Evolutionary conservation across 1,140 invertebrate genomes (phyloP), one percentile per base, ranked within the genome.

Genomic region (Hetaerina americana): DNA sequence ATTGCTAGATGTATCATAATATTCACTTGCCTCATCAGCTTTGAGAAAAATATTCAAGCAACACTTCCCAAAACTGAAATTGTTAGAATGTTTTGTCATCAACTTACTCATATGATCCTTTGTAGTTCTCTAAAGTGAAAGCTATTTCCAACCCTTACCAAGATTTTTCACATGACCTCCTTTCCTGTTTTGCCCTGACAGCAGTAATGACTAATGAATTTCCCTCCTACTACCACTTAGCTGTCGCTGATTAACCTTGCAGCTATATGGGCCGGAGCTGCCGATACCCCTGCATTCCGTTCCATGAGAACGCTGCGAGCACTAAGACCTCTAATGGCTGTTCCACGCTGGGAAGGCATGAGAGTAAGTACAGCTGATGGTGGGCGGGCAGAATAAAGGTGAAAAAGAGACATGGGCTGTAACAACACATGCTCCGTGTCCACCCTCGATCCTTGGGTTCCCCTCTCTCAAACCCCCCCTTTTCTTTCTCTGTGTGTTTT

Each of bases 291-390:
- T 78, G 92, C 92, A 76, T 94, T 97, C 84, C 90, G 92, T 81
- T 94, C 93, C 75, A 93, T 96, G 91, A 87, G 94, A 82, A 97
- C 94, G 67, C 86, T 97, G 76, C 87, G 94, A 78, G 94, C 94
- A 69, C 85, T 97, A 78, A 87, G 94, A 78, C 94, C 94, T 74
- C 87, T 96, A 73, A 86, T 94, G 80, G 94, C 94, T 73, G 92
- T 97, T 74, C 96, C 94, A 75, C 88, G 94, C 80, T 95, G 93
- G 92, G 93, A 96, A 87, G 94, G 94, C 83, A 96, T 97, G 93
- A 90, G 92, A 88, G 94, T 96, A 92, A 93, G 90, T 92, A 79
- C 84, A 73, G 28, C 25, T 25, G 69, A 24, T 5, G 70, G n/a
- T 22, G 27, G 22, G 40, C 31, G 24, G 15, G 27, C 57, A 26